A percentile compares a stretch with the other conserved stretches of the same genome.
These are phyloP conservation scores for Lysandra coridon DNA, from an alignment of 2,888 invertebrate species.

Conservation along the genomic window DNA sequence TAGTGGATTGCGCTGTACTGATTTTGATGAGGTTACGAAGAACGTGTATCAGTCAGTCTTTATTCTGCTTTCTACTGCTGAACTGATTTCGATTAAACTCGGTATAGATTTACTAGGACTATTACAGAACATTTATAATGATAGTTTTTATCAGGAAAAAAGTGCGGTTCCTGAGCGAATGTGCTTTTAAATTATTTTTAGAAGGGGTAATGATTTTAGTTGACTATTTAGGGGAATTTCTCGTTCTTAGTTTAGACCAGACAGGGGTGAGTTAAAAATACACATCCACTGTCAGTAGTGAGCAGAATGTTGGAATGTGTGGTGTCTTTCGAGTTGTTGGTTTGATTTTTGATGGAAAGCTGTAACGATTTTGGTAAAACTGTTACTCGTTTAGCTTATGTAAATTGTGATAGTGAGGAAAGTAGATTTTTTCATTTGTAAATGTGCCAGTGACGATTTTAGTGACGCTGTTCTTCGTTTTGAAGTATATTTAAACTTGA, in stretches of 20 bases:
- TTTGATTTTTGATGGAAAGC: neutral
- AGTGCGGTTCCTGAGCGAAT: too few species aligned
- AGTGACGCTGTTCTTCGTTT: neutral
- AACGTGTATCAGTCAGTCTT: too few species aligned
- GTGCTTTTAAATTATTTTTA: neutral
- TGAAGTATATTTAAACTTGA: neutral
- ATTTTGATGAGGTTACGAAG: too few species aligned
- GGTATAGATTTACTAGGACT: too few species aligned
- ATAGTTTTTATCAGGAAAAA: too few species aligned
- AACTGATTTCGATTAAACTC: too few species aligned
- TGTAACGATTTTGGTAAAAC: neutral
- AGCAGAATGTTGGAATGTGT: slow-evolving; percentile 38
- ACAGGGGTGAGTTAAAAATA: slow-evolving; percentile 72
- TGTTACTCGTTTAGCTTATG: neutral
- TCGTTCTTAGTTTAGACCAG: slow-evolving; percentile 42
- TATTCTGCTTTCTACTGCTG: too few species aligned
- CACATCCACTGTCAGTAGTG: slow-evolving; percentile 52
- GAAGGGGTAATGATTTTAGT: neutral
- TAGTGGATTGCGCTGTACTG: too few species aligned
- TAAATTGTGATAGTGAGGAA: too few species aligned
- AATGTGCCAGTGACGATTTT: neutral
- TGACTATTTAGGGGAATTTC: neutral
- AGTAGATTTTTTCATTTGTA: neutral
- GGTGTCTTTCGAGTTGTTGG: neutral
- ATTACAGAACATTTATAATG: too few species aligned